Evolutionary conservation across 1,140 invertebrate genomes (phyloP).

Genomic region (Tetragonula clypearis): DNA sequence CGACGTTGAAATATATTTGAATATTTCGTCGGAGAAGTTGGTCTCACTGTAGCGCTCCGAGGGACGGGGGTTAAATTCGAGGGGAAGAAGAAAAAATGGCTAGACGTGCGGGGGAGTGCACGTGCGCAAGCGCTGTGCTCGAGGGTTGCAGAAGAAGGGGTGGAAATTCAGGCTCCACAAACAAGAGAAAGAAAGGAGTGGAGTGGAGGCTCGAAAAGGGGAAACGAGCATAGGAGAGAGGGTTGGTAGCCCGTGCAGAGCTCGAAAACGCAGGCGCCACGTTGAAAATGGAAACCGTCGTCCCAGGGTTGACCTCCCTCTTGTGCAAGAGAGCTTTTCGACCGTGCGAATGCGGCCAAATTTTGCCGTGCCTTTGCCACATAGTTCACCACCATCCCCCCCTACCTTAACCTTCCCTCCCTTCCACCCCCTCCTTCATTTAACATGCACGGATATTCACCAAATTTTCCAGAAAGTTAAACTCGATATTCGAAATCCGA

Average conservation of each 20-base stretch:
- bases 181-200: background rate
- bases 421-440: background rate
- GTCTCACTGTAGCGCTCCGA: background rate
- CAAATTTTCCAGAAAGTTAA: slow-evolving; percentile 47
- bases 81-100: slow-evolving; percentile 19
- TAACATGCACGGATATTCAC: slow-evolving; percentile 21
- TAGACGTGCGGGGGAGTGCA: slow-evolving; percentile 25
- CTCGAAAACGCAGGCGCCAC: slow-evolving; percentile 58
- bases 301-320: slow-evolving; percentile 49
- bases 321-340: slow-evolving; percentile 51
- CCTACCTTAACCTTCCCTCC: background rate
- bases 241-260: slow-evolving; percentile 42
- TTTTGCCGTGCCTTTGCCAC: slow-evolving; percentile 50
- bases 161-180: slow-evolving; percentile 13
- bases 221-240: slow-evolving; percentile 29
- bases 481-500: slow-evolving; percentile 20
- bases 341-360: slow-evolving; percentile 55
- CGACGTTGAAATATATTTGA: slow-evolving; percentile 26
- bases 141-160: background rate
- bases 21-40: background rate
- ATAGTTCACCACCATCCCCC: background rate
- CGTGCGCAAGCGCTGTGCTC: slow-evolving; percentile 6
- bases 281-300: slow-evolving; percentile 54
- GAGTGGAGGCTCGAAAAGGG: slow-evolving; percentile 34
- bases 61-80: slow-evolving; percentile 17